A percentile compares a stretch with the other conserved stretches of the same genome.
Evolutionary conservation across 2,797 vertebrate genomes (phyloP).

Genomic region (Halcyon chelicuti): DNA sequence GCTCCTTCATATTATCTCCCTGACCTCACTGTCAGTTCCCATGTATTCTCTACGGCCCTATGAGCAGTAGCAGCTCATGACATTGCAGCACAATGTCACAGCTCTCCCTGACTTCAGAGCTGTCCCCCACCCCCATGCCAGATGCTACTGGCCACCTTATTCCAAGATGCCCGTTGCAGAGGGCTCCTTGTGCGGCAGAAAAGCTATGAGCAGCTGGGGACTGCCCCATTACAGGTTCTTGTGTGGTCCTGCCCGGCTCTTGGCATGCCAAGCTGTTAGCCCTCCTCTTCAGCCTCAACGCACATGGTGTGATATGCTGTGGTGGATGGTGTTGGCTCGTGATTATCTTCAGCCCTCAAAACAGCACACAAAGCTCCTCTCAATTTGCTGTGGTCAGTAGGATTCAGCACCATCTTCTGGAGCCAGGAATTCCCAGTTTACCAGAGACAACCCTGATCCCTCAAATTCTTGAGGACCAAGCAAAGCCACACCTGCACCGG

Average conservation of each 20-base stretch:
- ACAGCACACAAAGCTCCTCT: not conserved
- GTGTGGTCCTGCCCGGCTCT: not conserved
- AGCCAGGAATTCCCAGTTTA: not conserved
- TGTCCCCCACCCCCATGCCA: not conserved
- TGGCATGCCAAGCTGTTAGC: not conserved
- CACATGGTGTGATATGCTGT: rapidly evolving
- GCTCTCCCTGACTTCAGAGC: not conserved
- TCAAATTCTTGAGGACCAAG: no score
- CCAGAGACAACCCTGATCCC: not conserved
- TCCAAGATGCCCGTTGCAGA: not conserved
- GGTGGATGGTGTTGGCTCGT: rapidly evolving
- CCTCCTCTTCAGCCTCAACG: not conserved
- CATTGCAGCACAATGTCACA: not conserved
- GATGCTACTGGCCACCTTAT: not conserved
- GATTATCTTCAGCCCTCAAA: not conserved
- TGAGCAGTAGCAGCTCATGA: slow-evolving; percentile 14
- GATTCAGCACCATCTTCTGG: not conserved
- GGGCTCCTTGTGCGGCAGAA: not conserved
- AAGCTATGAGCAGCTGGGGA: not conserved
- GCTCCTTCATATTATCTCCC: slow-evolving; percentile 57
- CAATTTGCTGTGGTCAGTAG: rapidly evolving
- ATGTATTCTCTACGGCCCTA: slow-evolving; percentile 33
- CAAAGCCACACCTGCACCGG: not conserved
- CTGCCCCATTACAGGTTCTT: not conserved
- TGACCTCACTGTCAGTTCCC: slow-evolving; percentile 69